A percentile compares a stretch with the other conserved stretches of the same genome.
Evolutionary conservation across 2,113 vertebrate genomes (phyloP).

Genomic region (Cisticola juncidis): DNA sequence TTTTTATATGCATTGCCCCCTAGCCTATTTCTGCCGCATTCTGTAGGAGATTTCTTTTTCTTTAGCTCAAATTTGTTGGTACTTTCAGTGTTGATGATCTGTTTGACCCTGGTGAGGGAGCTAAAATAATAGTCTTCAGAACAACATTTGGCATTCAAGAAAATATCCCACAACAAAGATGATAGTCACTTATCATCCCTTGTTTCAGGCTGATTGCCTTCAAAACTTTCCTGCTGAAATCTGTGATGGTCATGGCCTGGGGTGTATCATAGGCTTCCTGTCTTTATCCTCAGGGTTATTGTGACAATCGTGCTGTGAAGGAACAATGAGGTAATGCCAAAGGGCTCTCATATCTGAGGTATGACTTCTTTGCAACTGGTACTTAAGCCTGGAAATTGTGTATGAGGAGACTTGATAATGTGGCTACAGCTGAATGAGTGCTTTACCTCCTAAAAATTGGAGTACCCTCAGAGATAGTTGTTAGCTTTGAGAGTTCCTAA

Average conservation of each 20-base stretch:
- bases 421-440: not conserved
- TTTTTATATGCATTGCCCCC: not conserved
- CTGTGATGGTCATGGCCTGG: not conserved
- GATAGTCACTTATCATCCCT: not conserved
- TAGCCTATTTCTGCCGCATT: not conserved
- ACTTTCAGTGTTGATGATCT: not conserved
- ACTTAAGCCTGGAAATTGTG: not conserved
- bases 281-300: not conserved
- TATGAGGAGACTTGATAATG: not conserved
- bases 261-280: not conserved
- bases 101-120: not conserved
- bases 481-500: not conserved
- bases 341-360: not conserved
- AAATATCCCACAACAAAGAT: not conserved
- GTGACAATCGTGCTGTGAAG: not conserved
- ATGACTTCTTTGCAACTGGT: not conserved
- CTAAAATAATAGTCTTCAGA: not conserved
- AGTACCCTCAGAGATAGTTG: not conserved
- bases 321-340: not conserved
- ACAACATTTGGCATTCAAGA: not conserved
- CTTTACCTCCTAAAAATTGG: not conserved
- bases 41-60: not conserved
- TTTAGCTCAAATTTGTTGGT: not conserved
- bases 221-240: not conserved
- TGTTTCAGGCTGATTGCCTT: not conserved